phyloP scores from a whole-genome alignment of 2,888 invertebrate species.

The Perizoma affinitatum region DNA sequence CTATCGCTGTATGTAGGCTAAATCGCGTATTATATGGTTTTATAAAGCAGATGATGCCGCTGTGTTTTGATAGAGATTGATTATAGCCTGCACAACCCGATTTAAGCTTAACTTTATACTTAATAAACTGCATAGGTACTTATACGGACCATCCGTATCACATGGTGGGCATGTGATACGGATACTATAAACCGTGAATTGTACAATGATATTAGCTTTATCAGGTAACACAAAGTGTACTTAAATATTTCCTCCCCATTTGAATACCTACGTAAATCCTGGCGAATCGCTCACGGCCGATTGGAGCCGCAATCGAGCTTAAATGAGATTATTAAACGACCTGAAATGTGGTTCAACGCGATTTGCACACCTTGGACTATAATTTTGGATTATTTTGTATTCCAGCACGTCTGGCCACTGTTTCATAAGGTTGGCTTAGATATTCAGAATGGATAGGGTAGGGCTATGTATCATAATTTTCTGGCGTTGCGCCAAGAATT shows the following conservation, averaged over 20 bases:
- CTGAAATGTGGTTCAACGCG: constrained; percentile 42
- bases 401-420: constrained; percentile 27
- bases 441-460: constrained; percentile 16
- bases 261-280: constrained; percentile 45
- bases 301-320: constrained; percentile 56
- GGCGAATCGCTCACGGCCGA: constrained; percentile 52
- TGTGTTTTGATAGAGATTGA: no score
- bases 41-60: neutral
- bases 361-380: constrained; percentile 42
- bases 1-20: neutral
- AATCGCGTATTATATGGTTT: neutral
- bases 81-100: no score
- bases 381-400: constrained; percentile 28
- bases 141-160: no score
- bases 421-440: constrained; percentile 26
- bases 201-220: neutral
- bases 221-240: constrained; percentile 3
- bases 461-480: constrained; percentile 9
- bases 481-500: constrained; percentile 23
- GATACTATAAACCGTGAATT: neutral
- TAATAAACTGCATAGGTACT: no score
- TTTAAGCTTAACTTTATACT: no score
- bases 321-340: constrained; percentile 63
- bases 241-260: constrained; percentile 35
- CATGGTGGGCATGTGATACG: no score